Evolutionary conservation across 2,888 invertebrate species (phyloP).

Genomic region (Scaptomyza caliginosa): DNA sequence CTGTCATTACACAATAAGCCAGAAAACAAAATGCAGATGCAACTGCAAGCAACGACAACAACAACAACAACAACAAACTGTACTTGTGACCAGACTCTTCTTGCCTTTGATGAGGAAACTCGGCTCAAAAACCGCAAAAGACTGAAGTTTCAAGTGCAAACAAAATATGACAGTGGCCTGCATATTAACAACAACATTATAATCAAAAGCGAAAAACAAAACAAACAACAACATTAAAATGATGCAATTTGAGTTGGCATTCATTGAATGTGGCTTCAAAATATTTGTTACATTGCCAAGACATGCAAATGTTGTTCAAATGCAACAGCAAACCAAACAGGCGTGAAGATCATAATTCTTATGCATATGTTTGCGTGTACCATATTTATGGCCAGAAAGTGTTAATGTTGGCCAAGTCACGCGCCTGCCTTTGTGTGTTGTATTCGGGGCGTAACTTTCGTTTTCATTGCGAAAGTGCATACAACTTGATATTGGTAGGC

Average conservation of each 20-base stretch:
- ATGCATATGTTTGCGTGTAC: conserved; percentile 21
- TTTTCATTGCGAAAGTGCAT: conserved; percentile 80
- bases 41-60: conserved; percentile 26
- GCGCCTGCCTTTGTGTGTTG: conserved; percentile 34
- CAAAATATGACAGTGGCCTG: conserved; percentile 61
- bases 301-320: conserved; percentile 39
- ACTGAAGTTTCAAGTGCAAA: conserved; percentile 68
- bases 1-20: conserved; percentile 63
- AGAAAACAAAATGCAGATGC: conserved; percentile 40
- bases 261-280: conserved; percentile 58
- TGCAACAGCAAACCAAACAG: conserved; percentile 50
- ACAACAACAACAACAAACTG: conserved; percentile 2
- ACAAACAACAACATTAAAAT: conserved; percentile 24
- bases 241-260: conserved; percentile 55
- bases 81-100: conserved; percentile 14
- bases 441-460: conserved; percentile 70
- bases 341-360: conserved; percentile 79
- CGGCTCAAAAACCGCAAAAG: conserved; percentile 28
- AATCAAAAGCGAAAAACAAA: no score
- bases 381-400: conserved; percentile 61
- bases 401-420: conserved; percentile 70
- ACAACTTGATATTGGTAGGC: conserved; percentile 69
- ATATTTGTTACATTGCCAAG: conserved; percentile 78
- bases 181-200: conserved; percentile 31
- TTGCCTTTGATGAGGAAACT: conserved; percentile 28